These are phyloP conservation scores for Drosophila bocki DNA, from an alignment of 1,140 invertebrate species.

Conservation along the genomic window DNA sequence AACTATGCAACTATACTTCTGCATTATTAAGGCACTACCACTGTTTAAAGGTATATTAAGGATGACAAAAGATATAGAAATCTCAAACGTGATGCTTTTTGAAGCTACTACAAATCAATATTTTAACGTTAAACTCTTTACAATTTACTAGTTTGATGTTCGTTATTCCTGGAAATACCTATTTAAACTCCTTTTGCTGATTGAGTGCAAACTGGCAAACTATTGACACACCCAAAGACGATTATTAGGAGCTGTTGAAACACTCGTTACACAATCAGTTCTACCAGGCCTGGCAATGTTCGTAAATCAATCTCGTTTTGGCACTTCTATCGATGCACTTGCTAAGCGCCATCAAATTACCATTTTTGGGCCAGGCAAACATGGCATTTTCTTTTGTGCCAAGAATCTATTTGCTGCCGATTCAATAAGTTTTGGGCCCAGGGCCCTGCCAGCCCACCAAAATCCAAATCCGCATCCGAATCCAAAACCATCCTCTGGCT, in stretches of 20 bases:
- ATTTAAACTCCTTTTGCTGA: neutral
- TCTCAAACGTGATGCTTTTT: no score
- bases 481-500: slow-evolving; percentile 16
- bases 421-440: slow-evolving; percentile 51
- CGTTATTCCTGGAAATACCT: neutral
- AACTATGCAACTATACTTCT: neutral
- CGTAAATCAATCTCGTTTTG: slow-evolving; percentile 43
- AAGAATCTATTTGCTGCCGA: slow-evolving; percentile 43
- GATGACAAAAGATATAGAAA: no score
- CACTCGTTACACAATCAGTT: slow-evolving; percentile 37
- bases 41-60: no score
- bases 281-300: neutral
- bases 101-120: no score
- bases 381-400: slow-evolving; percentile 26
- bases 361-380: slow-evolving; percentile 46
- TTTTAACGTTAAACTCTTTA: no score
- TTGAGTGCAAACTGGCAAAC: slow-evolving; percentile 19
- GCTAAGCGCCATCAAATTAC: slow-evolving; percentile 43
- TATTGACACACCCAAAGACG: slow-evolving; percentile 6
- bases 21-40: neutral
- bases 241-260: slow-evolving; percentile 21
- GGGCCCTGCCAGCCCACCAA: slow-evolving; percentile 10
- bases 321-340: slow-evolving; percentile 44
- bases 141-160: neutral
- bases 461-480: slow-evolving; percentile 2